Evolutionary conservation across 2,888 invertebrate genomes (phyloP).

Genomic region (Hydriomena furcata): DNA sequence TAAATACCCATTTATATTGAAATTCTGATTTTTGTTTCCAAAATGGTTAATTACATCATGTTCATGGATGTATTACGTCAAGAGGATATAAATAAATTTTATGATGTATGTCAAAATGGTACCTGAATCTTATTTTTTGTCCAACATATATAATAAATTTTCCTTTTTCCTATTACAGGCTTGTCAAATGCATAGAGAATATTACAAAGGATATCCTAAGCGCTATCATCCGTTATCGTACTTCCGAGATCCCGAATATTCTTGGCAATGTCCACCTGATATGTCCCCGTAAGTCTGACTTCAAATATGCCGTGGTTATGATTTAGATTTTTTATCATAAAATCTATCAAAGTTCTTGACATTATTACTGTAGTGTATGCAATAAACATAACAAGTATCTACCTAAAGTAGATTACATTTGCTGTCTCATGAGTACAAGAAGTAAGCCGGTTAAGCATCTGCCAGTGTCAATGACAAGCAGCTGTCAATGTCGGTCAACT

Average conservation of each 20-base stretch:
- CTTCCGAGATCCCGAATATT: slow-evolving; percentile 71
- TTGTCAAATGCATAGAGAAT: slow-evolving; percentile 82
- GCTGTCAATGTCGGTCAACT: no score
- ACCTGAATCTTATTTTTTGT: no score
- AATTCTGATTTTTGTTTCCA: background rate
- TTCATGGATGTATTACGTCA: slow-evolving; percentile 62
- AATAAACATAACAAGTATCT: no score
- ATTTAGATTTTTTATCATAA: no score
- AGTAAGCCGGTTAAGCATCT: no score
- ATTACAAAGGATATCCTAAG: slow-evolving; percentile 82
- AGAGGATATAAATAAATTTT: slow-evolving; percentile 64
- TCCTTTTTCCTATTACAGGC: slow-evolving; percentile 52
- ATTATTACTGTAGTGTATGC: no score
- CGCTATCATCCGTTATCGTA: slow-evolving; percentile 80
- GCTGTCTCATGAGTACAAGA: no score
- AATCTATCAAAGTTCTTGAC: no score
- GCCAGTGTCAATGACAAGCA: no score
- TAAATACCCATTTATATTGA: no score
- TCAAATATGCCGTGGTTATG: no score
- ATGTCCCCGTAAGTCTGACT: slow-evolving; percentile 58
- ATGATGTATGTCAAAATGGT: slow-evolving; percentile 52
- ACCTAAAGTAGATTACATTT: no score
- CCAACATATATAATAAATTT: background rate
- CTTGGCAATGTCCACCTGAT: slow-evolving; percentile 80
- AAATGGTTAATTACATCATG: slow-evolving; percentile 60